Base-by-base conservation (phyloP, 1,140 invertebrate genomes). In the Atopsyche davidsoni region DNA sequence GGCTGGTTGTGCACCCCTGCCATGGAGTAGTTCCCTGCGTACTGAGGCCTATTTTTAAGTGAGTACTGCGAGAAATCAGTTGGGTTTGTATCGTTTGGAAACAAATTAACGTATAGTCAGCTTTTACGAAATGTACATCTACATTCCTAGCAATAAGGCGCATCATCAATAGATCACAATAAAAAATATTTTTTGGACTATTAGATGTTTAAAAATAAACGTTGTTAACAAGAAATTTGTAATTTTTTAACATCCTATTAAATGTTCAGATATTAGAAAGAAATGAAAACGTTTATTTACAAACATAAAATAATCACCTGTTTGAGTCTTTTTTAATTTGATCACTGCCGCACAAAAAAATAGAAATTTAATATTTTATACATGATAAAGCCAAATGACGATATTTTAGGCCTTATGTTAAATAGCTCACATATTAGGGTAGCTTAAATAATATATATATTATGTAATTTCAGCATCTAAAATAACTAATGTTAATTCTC, bases 21-120 rank as follows among this genome's bases (percentile, higher is more conserved):
- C 17, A 11, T 45, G 13, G 32, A 44, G 46, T 16, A 18, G 22
- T 25, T 21, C 42, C 47, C 45, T 56, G 44, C 51, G 23, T 56
- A 39, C 48, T 51, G 51, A 56, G 48, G 44, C 43, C 47, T 56
- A 51, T 51, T 56, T 56, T 56, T 51, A 46, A 56, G 38, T 56
- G 42, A 46, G 53, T 28, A 39, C 44, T 51, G 43, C 48, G 35
- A 56, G 53, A 51, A 51, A 51, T 51, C 39, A 56, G 43, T 47
- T 36, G 46, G 34, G 43, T 51, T 47, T 34, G n/a, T 42, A 50
- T 50, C 17, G 39, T 50, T 50, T 32, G 17, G 28, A 50, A 42
- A 42, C 28, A 39, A 50, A 50, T 50, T 50, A 50, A 50, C 25
- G 39, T 50, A 34, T 19, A 50, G 47, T 18, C 6, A 32, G 13